A percentile compares a stretch with the other conserved stretches of the same genome.
phyloP scores from a whole-genome alignment of 37 sponge, comb jelly and placozoan genomes.

The Beroe forskalii region DNA sequence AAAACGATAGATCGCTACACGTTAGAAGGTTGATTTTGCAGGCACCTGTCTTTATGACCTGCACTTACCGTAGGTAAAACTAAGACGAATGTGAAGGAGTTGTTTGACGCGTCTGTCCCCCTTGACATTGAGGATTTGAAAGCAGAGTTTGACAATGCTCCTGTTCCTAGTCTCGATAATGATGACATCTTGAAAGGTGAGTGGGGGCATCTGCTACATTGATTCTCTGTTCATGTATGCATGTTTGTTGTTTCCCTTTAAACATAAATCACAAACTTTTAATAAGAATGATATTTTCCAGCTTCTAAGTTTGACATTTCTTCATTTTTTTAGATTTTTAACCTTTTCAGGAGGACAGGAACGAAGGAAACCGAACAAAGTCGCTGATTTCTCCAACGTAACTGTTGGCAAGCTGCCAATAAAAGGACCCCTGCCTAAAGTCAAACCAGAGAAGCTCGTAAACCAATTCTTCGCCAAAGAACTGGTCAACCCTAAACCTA shows the following conservation, averaged over 20 bases:
- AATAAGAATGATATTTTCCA: no score
- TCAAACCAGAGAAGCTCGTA: conserved; percentile 46
- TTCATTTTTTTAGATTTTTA: no score
- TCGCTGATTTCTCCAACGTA: conserved; percentile 19
- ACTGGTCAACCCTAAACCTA: conserved; percentile 45
- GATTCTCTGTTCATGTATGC: no score
- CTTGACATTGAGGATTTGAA: conserved; percentile 60
- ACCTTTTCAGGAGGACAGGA: conserved; percentile 14
- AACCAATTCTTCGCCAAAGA: conserved; percentile 61
- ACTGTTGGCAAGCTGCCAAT: conserved; percentile 29
- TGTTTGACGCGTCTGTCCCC: conserved; percentile 46
- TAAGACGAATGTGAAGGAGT: conserved; percentile 26
- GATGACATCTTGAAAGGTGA: conserved; percentile 30
- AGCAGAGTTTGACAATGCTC: conserved; percentile 62
- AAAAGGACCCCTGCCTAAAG: conserved; percentile 9
- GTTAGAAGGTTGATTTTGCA: no score
- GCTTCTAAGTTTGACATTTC: no score
- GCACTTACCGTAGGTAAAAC: no score
- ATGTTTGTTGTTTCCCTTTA: no score
- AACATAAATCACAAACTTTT: no score
- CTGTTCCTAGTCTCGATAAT: conserved; percentile 24
- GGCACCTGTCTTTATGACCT: no score
- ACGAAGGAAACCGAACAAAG: neutral
- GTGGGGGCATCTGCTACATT: no score
- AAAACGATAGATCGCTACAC: no score